Evolutionary conservation across 1,140 invertebrate genomes (phyloP).

Genomic region (Pissodes strobi): DNA sequence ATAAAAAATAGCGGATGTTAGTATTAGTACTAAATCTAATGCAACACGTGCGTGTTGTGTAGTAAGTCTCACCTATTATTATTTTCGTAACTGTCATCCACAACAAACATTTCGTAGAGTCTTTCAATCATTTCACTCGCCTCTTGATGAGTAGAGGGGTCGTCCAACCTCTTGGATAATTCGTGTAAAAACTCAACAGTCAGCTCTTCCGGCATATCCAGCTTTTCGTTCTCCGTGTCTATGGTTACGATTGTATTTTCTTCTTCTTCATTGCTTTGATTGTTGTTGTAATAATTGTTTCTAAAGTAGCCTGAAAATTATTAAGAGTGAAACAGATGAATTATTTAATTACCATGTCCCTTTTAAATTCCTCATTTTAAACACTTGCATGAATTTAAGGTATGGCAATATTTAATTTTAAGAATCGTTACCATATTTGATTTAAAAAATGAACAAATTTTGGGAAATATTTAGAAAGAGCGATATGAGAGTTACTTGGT

Average conservation of each 20-base stretch:
- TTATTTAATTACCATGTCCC: background rate
- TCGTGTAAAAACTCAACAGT: conserved; percentile 73
- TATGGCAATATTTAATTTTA: no score
- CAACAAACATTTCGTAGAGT: conserved; percentile 76
- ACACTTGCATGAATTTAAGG: background rate
- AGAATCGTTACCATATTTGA: no score
- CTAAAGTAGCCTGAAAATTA: conserved; percentile 55
- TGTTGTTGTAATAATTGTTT: conserved; percentile 46
- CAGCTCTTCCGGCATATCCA: conserved; percentile 73
- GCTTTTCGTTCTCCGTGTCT: conserved; percentile 58
- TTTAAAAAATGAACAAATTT: no score
- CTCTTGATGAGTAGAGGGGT: conserved; percentile 73
- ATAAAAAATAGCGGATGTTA: no score
- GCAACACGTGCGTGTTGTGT: no score
- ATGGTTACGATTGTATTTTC: conserved; percentile 57
- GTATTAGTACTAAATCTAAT: no score
- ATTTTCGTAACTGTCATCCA: conserved; percentile 71
- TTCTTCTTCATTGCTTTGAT: conserved; percentile 49
- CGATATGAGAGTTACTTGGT: no score
- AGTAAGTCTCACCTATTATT: conserved; percentile 58
- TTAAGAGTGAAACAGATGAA: background rate
- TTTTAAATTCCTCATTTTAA: background rate
- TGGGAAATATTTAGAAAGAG: no score
- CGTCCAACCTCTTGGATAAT: conserved; percentile 69
- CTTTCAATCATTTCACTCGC: conserved; percentile 78